A percentile compares a stretch with the other conserved stretches of the same genome.
phyloP scores from a whole-genome alignment of 2,797 vertebrate species.

The Nothura maculosa region DNA sequence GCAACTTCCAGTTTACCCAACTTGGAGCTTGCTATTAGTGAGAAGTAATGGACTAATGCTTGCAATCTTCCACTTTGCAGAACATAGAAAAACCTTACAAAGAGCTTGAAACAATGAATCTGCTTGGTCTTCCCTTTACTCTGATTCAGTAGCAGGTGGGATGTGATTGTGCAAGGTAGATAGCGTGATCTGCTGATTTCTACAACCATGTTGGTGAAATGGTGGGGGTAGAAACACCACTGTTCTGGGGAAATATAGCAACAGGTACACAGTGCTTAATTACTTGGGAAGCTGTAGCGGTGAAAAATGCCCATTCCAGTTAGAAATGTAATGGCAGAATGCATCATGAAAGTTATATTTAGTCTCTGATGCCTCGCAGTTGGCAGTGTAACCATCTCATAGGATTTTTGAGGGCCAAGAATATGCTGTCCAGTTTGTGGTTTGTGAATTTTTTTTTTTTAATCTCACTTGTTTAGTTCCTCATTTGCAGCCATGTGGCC shows the following conservation, averaged over 20 bases:
- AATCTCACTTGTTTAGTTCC: background rate
- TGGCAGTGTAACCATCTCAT: background rate
- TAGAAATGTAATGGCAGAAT: background rate
- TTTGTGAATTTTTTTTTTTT: background rate
- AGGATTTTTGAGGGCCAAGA: background rate
- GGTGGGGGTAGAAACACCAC: background rate
- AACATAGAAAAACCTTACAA: background rate
- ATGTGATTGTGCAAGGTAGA: background rate
- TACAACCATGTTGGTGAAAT: background rate
- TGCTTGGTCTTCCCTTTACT: background rate
- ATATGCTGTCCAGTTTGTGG: background rate
- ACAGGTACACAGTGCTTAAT: background rate
- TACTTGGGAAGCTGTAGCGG: background rate
- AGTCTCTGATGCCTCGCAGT: background rate
- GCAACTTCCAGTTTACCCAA: background rate
- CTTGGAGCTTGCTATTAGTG: background rate
- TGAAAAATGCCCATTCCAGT: background rate
- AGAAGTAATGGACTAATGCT: too few relatives aligned
- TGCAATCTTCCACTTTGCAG: background rate
- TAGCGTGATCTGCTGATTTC: background rate
- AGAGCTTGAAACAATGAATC: background rate
- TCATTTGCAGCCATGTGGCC: background rate
- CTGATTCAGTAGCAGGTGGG: background rate
- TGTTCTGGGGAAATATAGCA: background rate
- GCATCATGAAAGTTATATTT: background rate